These are phyloP conservation scores for Clarias gariepinus DNA, from an alignment of 2,113 vertebrate species.

Conservation along the genomic window DNA sequence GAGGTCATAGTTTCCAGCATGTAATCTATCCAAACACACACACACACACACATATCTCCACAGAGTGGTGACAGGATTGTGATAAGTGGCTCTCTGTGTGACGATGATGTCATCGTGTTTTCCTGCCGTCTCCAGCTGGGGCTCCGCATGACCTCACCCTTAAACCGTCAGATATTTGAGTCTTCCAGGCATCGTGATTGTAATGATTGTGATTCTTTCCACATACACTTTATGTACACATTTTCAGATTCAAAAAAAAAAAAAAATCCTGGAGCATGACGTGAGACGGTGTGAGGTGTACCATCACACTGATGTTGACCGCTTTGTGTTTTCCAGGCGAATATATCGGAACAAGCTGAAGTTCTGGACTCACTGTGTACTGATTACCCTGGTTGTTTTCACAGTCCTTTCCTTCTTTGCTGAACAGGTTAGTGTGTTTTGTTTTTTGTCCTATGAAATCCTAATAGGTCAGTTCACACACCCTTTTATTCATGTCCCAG, in stretches of 20 bases:
- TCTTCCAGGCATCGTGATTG: background rate
- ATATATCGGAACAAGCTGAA: conserved; percentile 93
- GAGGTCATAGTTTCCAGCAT: conserved; percentile 30
- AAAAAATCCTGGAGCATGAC: background rate
- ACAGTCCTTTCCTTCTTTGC: conserved; percentile 97
- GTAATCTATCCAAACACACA: conserved; percentile 22
- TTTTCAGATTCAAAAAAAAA: background rate
- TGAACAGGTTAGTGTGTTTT: conserved; percentile 83
- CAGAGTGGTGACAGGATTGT: conserved; percentile 33
- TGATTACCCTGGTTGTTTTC: conserved; percentile 91
- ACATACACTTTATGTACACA: background rate
- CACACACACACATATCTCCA: background rate
- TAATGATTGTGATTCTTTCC: background rate
- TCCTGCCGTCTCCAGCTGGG: conserved; percentile 37
- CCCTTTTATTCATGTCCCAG: no score
- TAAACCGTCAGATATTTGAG: background rate
- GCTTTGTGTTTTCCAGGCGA: conserved; percentile 75
- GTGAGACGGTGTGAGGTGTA: background rate
- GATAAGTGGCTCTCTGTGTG: background rate
- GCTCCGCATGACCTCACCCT: conserved; percentile 35
- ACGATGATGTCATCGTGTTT: conserved; percentile 61
- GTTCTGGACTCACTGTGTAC: conserved; percentile 97
- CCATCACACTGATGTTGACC: background rate
- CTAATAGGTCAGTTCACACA: background rate
- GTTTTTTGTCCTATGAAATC: background rate